Percentiles rank a stretch among this genome's conserved stretches.
phyloP scores from a whole-genome alignment of 1,140 invertebrate genomes.

The Helicoverpa armigera region DNA sequence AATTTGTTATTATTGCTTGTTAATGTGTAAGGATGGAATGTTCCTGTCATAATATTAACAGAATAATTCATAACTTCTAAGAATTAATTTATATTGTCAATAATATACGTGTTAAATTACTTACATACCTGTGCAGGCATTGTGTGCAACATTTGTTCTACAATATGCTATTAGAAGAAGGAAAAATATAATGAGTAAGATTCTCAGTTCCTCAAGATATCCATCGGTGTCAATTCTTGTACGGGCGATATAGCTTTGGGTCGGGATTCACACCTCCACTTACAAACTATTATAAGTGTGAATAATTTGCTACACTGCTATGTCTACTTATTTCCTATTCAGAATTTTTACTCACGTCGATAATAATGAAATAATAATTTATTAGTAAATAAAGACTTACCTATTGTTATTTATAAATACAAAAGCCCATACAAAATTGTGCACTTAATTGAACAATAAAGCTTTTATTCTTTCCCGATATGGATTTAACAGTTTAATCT shows the following conservation, averaged over 20 bases:
- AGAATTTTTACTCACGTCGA: too few species aligned
- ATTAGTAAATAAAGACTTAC: background rate
- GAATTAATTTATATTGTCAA: conserved; percentile 12
- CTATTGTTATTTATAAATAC: background rate
- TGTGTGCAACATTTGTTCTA: too few species aligned
- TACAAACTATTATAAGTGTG: too few species aligned
- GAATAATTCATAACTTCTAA: background rate
- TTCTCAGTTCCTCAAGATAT: too few species aligned
- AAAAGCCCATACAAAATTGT: conserved; percentile 2
- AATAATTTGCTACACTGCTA: too few species aligned
- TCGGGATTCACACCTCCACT: too few species aligned
- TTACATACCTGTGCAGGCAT: background rate
- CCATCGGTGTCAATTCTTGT: too few species aligned
- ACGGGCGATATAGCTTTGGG: too few species aligned
- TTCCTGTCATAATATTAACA: background rate
- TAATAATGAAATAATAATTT: too few species aligned
- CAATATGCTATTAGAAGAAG: too few species aligned
- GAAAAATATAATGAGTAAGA: background rate
- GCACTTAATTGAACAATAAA: background rate
- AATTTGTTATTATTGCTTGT: conserved; percentile 43
- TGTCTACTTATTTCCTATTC: too few species aligned
- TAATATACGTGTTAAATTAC: background rate
- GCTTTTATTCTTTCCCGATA: conserved; percentile 5
- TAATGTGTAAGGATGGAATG: conserved; percentile 9
- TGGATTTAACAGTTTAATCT: conserved; percentile 1